A percentile compares a stretch with the other conserved stretches of the same genome.
Conservation (phyloP, 2,888 invertebrate genomes). For the Polyploca ridens region DNA sequence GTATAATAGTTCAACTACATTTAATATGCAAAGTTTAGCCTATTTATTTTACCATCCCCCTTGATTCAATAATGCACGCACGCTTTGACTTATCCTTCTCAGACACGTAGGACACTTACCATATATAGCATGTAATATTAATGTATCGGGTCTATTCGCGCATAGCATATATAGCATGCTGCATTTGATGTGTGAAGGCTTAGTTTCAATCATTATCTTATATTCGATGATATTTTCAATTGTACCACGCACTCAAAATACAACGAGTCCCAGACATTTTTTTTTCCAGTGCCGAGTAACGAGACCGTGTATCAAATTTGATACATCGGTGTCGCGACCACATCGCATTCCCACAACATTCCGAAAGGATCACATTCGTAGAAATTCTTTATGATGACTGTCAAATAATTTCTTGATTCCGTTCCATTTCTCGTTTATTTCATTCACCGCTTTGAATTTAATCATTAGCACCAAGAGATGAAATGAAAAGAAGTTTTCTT, state of each 20-base stretch:
- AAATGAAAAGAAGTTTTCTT: background rate
- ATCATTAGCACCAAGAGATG: background rate
- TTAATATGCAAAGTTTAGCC: no score
- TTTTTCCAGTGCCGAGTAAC: slow-evolving; percentile 57
- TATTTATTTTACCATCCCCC: no score
- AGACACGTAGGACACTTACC: no score
- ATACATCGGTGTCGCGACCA: slow-evolving; percentile 46
- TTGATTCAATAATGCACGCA: no score
- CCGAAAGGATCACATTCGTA: slow-evolving; percentile 35
- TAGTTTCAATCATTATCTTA: no score
- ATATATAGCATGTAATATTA: no score
- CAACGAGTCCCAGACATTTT: slow-evolving; percentile 64
- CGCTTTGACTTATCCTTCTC: no score
- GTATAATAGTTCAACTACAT: no score
- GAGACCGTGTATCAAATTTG: slow-evolving; percentile 72
- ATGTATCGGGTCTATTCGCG: no score
- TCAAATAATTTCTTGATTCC: slow-evolving; percentile 19
- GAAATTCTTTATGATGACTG: slow-evolving; percentile 8
- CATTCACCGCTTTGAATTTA: background rate
- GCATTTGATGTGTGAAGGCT: no score
- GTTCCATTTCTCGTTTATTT: slow-evolving; percentile 7
- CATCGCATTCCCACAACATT: slow-evolving; percentile 51
- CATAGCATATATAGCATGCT: no score
- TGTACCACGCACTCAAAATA: slow-evolving; percentile 47
- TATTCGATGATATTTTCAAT: slow-evolving; percentile 6